phyloP scores from a whole-genome alignment of 2,797 vertebrate genomes.

The Anguilla marmorata region DNA sequence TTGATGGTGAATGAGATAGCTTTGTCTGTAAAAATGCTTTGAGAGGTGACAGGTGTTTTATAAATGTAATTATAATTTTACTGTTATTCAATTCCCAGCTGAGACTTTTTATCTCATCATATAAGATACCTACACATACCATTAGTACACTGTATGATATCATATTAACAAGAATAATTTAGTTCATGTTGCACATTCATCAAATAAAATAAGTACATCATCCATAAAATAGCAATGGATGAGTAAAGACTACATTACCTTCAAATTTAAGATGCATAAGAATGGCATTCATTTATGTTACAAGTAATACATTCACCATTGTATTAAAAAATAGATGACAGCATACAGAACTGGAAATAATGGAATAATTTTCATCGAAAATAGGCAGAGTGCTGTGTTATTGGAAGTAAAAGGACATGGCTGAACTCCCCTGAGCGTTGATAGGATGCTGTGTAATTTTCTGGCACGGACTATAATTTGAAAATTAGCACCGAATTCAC shows the following conservation, averaged over 20 bases:
- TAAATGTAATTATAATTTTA: background rate
- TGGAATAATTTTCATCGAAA: background rate
- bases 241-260: background rate
- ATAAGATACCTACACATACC: background rate
- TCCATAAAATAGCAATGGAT: background rate
- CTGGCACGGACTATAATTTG: slow-evolving; percentile 31
- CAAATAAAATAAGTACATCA: background rate
- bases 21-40: background rate
- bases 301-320: background rate
- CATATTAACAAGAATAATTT: background rate
- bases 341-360: background rate
- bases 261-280: background rate
- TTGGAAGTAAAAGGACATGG: slow-evolving; percentile 68
- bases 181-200: background rate
- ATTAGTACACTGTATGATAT: background rate
- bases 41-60: background rate
- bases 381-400: slow-evolving; percentile 30
- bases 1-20: background rate
- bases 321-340: background rate
- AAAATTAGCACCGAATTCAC: slow-evolving; percentile 36
- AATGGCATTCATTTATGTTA: background rate
- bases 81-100: background rate
- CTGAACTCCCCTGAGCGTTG: background rate
- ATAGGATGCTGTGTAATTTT: slow-evolving; percentile 27
- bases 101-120: background rate